Conservation (phyloP, 2,113 vertebrate genomes). For the Ia io region DNA sequence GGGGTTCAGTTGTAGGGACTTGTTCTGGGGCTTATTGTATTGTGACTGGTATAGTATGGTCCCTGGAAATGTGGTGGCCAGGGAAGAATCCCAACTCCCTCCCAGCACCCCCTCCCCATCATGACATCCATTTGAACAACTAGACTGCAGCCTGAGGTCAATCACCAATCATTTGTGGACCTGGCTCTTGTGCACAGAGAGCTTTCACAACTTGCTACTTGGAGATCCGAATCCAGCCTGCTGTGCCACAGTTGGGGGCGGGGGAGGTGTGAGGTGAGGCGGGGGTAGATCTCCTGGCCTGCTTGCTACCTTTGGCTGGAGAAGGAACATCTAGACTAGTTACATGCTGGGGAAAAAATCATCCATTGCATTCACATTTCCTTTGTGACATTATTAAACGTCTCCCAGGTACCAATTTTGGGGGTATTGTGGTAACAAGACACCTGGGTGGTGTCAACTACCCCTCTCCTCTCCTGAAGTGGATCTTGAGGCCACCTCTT, state of each 20-base stretch:
- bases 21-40: background rate
- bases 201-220: background rate
- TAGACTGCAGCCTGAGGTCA: background rate
- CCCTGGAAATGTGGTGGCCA: background rate
- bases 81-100: background rate
- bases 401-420: background rate
- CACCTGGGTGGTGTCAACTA: background rate
- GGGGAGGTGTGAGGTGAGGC: no score
- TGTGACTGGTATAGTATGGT: background rate
- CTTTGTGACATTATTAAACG: background rate
- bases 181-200: background rate
- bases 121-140: background rate
- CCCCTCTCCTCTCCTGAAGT: background rate
- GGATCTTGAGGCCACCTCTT: background rate
- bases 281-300: background rate
- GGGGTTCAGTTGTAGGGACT: background rate
- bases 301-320: background rate
- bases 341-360: background rate
- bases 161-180: no score
- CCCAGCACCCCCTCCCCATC: background rate
- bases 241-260: no score
- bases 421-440: background rate
- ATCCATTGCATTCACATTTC: background rate
- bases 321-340: background rate
- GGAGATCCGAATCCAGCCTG: background rate